Percentiles rank a stretch among this genome's conserved stretches.
Conservation (phyloP, 2,113 vertebrate species). For the Trachemys scripta region DNA sequence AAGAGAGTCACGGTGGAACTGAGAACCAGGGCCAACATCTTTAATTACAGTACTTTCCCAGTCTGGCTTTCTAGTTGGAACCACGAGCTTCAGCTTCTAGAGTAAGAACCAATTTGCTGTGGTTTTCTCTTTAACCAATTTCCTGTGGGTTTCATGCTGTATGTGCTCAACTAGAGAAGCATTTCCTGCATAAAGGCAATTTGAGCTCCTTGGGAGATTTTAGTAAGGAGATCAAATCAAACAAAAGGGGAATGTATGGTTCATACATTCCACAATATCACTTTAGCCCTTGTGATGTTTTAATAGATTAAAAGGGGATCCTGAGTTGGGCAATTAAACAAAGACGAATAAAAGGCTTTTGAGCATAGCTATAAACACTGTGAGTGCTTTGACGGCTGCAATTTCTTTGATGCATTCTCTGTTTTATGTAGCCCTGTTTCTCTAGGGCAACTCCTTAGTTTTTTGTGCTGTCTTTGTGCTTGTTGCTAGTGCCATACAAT, state of each 20-base stretch:
- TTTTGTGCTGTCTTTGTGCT: neutral
- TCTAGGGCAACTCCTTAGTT: neutral
- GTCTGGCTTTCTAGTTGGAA: neutral
- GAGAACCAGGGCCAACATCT: neutral
- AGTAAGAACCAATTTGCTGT: neutral
- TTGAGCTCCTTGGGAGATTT: conserved; percentile 48
- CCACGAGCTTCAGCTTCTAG: neutral
- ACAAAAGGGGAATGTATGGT: conserved; percentile 42
- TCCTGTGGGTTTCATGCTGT: conserved; percentile 55
- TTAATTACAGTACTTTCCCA: neutral
- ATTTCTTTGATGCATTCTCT: neutral
- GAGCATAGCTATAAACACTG: neutral
- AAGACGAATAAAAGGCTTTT: conserved; percentile 33
- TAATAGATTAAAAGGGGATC: conserved; percentile 37
- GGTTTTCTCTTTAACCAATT: conserved; percentile 43
- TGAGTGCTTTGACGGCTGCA: neutral
- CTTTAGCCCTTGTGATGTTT: conserved; percentile 60
- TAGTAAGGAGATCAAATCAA: conserved; percentile 57
- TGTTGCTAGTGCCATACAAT: neutral
- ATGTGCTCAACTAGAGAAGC: conserved; percentile 60
- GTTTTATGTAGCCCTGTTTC: conserved; percentile 25
- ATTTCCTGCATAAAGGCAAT: conserved; percentile 47
- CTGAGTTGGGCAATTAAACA: conserved; percentile 49
- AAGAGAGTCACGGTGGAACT: neutral
- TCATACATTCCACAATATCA: conserved; percentile 63